Percentiles rank a stretch among this genome's conserved stretches.
Evolutionary conservation across 2,888 invertebrate genomes (phyloP).

Genomic region (Cryptocephalus primarius): DNA sequence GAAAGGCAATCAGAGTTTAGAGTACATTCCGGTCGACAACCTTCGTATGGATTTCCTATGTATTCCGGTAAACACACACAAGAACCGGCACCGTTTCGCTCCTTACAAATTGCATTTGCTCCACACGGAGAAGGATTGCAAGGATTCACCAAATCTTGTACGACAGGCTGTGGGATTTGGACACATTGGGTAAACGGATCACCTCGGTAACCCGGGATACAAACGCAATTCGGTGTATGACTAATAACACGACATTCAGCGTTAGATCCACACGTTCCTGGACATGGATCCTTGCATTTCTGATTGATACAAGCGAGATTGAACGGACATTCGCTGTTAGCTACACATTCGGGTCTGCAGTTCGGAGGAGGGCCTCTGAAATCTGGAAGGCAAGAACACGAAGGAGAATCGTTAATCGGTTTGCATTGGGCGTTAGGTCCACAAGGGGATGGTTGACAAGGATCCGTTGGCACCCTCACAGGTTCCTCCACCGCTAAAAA

Average conservation of each 20-base stretch:
- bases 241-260: conserved; percentile 65
- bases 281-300: conserved; percentile 65
- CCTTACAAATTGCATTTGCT: conserved; percentile 40
- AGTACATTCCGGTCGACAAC: conserved; percentile 47
- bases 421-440: conserved; percentile 55
- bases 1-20: conserved; percentile 46
- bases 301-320: conserved; percentile 58
- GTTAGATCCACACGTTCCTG: conserved; percentile 56
- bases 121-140: conserved; percentile 42
- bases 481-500: conserved; percentile 21
- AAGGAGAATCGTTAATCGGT: conserved; percentile 48
- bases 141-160: conserved; percentile 25
- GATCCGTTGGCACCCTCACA: conserved; percentile 38
- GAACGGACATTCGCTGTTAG: conserved; percentile 58
- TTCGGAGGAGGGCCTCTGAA: conserved; percentile 59
- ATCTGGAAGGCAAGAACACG: conserved; percentile 58
- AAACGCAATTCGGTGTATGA: conserved; percentile 63
- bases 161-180: conserved; percentile 7
- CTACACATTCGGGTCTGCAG: conserved; percentile 63
- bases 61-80: conserved; percentile 43
- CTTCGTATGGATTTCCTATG: conserved; percentile 47
- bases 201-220: conserved; percentile 51
- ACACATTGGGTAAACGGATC: conserved; percentile 49
- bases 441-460: conserved; percentile 58
- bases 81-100: conserved; percentile 41